Percentiles rank a stretch among this genome's conserved stretches.
These are phyloP conservation scores for Trogon surrucura DNA, from an alignment of 2,113 vertebrate genomes.

Conservation along the genomic window DNA sequence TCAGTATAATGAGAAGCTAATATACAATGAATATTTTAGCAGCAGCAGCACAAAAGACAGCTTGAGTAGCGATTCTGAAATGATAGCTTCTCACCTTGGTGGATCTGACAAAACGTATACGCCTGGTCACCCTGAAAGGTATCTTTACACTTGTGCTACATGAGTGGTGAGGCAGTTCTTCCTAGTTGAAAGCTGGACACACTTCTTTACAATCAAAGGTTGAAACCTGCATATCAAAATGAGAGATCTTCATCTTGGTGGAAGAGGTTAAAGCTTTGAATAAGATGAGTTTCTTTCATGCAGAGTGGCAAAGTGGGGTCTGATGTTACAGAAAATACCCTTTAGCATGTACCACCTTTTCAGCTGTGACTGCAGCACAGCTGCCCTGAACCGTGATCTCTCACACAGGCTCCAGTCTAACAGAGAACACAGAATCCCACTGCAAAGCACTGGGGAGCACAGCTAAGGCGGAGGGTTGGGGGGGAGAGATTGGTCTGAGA, in stretches of 20 bases:
- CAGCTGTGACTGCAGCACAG: neutral
- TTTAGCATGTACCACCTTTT: accelerated
- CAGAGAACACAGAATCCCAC: neutral
- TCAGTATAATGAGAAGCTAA: neutral
- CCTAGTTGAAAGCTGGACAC: neutral
- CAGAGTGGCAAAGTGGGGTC: neutral
- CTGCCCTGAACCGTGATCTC: neutral
- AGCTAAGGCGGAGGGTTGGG: neutral
- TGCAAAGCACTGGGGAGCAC: neutral
- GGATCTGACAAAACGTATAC: neutral
- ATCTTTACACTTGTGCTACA: neutral
- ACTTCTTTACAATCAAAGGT: neutral
- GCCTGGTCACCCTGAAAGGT: neutral
- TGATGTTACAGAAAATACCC: neutral
- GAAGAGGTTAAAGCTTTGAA: neutral
- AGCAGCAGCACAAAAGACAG: neutral
- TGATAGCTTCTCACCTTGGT: neutral
- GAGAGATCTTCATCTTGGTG: neutral
- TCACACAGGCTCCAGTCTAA: neutral
- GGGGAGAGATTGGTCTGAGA: neutral
- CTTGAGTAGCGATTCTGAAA: neutral
- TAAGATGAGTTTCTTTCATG: neutral
- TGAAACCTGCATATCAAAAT: neutral
- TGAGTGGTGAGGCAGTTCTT: no score
- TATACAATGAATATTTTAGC: neutral